Conservation (phyloP, 1,140 invertebrate genomes). For the Papilio glaucus region DNA sequence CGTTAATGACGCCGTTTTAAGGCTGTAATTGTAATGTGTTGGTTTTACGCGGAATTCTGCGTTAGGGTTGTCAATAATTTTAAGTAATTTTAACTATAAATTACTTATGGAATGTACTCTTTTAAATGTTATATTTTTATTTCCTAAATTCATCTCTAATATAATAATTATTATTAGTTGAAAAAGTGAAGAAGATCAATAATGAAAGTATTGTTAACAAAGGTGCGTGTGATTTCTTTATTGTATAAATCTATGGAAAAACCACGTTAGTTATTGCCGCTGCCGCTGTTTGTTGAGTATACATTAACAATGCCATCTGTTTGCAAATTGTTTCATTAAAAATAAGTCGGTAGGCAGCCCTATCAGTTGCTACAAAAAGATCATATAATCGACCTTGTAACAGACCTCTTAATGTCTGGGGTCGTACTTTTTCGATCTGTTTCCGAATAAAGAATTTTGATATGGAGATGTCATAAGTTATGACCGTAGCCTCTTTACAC, state of each 20-base stretch:
- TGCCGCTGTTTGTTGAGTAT: too few species aligned
- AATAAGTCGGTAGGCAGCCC: background rate
- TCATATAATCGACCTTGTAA: slow-evolving; percentile 11
- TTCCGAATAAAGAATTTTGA: slow-evolving; percentile 20
- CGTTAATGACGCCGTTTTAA: slow-evolving; percentile 23
- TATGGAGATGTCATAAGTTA: slow-evolving; percentile 13
- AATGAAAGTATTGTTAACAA: too few species aligned
- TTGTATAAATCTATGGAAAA: too few species aligned
- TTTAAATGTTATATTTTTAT: too few species aligned
- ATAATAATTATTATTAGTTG: too few species aligned
- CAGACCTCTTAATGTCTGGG: slow-evolving; percentile 14
- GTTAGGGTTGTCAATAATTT: background rate
- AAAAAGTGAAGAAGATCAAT: too few species aligned
- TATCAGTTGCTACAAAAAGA: slow-evolving; percentile 7
- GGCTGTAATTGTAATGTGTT: slow-evolving; percentile 26
- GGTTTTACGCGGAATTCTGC: slow-evolving; percentile 1
- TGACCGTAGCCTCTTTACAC: background rate
- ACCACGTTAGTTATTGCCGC: too few species aligned
- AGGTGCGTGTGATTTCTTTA: too few species aligned
- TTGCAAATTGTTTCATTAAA: too few species aligned
- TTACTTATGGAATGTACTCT: too few species aligned
- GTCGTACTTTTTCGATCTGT: slow-evolving; percentile 10
- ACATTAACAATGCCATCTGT: too few species aligned
- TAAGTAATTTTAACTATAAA: background rate
- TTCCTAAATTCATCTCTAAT: too few species aligned